A percentile compares a stretch with the other conserved stretches of the same genome.
Conservation (phyloP, 2,797 vertebrate genomes). For the Lepidocolaptes lacrymiger region DNA sequence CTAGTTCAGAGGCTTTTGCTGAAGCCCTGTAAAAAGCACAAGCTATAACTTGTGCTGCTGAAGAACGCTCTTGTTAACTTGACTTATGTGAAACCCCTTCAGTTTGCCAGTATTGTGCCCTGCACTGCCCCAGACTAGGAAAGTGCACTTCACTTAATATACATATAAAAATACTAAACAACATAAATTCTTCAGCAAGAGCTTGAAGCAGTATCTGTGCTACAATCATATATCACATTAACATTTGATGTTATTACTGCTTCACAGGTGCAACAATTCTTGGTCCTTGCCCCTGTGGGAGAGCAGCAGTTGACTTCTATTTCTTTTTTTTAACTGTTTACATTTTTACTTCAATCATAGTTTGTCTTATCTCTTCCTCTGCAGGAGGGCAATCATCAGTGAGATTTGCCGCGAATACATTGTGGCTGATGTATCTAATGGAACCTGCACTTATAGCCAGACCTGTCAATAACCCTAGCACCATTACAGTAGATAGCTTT, state of each 20-base stretch:
- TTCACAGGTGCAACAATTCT: slow-evolving; percentile 64
- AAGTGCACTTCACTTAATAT: slow-evolving; percentile 70
- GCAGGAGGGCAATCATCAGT: slow-evolving; percentile 77
- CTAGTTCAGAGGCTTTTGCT: slow-evolving; percentile 13
- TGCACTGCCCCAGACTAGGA: slow-evolving; percentile 52
- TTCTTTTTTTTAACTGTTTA: slow-evolving; percentile 77
- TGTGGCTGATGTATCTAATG: slow-evolving; percentile 75
- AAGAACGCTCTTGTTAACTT: slow-evolving; percentile 18
- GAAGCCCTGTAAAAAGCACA: slow-evolving; percentile 7
- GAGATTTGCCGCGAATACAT: slow-evolving; percentile 75
- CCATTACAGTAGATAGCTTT: slow-evolving; percentile 76
- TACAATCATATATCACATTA: slow-evolving; percentile 62
- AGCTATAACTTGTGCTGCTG: background rate
- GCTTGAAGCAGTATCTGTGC: slow-evolving; percentile 44
- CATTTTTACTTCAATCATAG: slow-evolving; percentile 78
- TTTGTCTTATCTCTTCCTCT: slow-evolving; percentile 77
- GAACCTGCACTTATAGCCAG: slow-evolving; percentile 76
- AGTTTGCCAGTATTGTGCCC: slow-evolving; percentile 54
- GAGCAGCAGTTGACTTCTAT: slow-evolving; percentile 68
- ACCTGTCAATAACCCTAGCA: slow-evolving; percentile 76
- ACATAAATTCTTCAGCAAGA: slow-evolving; percentile 59
- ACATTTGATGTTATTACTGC: slow-evolving; percentile 69
- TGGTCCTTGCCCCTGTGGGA: slow-evolving; percentile 68
- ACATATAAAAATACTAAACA: slow-evolving; percentile 71
- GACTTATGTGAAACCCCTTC: slow-evolving; percentile 44